These are phyloP conservation scores for Callinectes sapidus DNA, from an alignment of 2,888 invertebrate species.

Conservation along the genomic window DNA sequence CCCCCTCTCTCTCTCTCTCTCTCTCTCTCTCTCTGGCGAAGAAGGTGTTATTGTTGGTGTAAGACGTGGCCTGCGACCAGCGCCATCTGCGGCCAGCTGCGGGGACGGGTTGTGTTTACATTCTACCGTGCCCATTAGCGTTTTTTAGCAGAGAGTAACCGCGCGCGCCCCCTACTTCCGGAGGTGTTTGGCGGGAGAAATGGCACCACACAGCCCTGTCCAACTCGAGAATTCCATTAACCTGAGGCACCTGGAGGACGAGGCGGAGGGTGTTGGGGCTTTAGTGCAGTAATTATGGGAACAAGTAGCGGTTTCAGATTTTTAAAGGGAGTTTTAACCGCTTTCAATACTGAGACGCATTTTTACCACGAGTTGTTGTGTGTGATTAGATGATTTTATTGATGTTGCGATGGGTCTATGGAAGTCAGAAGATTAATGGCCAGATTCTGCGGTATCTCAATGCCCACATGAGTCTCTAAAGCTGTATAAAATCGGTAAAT, in stretches of 20 bases:
- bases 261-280: neutral
- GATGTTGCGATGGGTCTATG: no score
- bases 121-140: slow-evolving; percentile 28
- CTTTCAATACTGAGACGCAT: no score
- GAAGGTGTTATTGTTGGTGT: slow-evolving; percentile 7
- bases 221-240: slow-evolving; percentile 4
- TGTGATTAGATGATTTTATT: no score
- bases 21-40: neutral
- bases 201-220: neutral
- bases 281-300: neutral
- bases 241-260: neutral
- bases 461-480: no score
- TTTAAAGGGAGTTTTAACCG: neutral
- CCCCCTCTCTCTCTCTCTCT: neutral
- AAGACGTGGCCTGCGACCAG: neutral
- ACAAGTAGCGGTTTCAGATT: neutral
- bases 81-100: slow-evolving; percentile 11
- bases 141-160: slow-evolving; percentile 37
- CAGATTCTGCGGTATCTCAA: no score
- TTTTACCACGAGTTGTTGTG: no score
- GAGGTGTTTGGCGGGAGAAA: neutral
- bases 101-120: slow-evolving; percentile 8
- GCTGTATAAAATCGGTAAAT: no score
- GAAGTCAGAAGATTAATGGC: no score
- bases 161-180: slow-evolving; percentile 31